Conservation (phyloP, 1,140 invertebrate genomes). For the Drepana arcuata region DNA sequence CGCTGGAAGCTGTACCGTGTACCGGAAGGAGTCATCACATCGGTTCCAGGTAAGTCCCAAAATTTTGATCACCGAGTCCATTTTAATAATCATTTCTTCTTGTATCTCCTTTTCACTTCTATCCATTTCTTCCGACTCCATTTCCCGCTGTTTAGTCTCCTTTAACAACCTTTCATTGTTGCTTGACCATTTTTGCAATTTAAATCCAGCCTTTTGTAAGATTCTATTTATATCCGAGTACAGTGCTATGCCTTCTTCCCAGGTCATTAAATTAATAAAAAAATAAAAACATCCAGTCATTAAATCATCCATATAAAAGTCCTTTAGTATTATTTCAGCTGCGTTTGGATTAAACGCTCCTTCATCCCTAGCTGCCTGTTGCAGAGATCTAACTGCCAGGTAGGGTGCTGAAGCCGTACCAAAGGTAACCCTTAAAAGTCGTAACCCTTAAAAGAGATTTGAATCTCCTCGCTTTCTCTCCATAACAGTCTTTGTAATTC, state of each 20-base stretch:
- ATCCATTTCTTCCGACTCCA: not conserved
- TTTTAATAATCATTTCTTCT: slow-evolving; percentile 1
- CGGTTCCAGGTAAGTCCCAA: slow-evolving; percentile 16
- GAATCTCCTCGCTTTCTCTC: slow-evolving; percentile 13
- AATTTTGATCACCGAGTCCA: slow-evolving; percentile 10
- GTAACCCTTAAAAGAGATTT: slow-evolving; percentile 12
- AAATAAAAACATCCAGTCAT: not conserved
- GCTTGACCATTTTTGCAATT: slow-evolving; percentile 18
- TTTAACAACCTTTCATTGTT: slow-evolving; percentile 13
- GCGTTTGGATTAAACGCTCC: slow-evolving; percentile 7
- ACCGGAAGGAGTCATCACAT: slow-evolving; percentile 4
- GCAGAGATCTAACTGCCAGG: slow-evolving; percentile 18
- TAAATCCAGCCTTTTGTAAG: slow-evolving; percentile 7
- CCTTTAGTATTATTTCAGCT: slow-evolving; percentile 3
- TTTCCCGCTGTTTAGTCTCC: slow-evolving; percentile 3
- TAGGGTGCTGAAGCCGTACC: slow-evolving; percentile 22
- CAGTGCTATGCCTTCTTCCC: slow-evolving; percentile 9
- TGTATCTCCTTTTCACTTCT: too few relatives aligned
- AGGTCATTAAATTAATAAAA: too few relatives aligned
- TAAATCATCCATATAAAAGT: slow-evolving; percentile 12
- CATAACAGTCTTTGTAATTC: slow-evolving; percentile 30
- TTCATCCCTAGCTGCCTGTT: slow-evolving; percentile 25
- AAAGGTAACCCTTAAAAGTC: slow-evolving; percentile 23
- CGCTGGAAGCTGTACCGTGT: slow-evolving; percentile 1
- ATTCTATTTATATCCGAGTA: slow-evolving; percentile 1